These are phyloP conservation scores for Palythoa grandiflora DNA, from an alignment of 92 coral and sea anemone genomes.

Conservation along the genomic window DNA sequence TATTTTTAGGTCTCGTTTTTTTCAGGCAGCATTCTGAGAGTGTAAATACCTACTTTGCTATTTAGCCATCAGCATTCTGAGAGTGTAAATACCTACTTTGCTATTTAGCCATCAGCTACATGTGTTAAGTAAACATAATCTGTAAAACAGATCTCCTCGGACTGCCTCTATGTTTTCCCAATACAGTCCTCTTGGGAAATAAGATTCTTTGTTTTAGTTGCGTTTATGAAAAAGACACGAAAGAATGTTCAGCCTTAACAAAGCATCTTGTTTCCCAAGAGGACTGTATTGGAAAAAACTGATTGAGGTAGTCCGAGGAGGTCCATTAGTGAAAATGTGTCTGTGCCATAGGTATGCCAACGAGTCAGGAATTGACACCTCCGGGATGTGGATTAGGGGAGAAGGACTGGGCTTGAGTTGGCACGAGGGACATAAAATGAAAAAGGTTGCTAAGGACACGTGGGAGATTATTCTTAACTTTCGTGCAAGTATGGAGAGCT, in stretches of 20 bases:
- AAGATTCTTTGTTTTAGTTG: no score
- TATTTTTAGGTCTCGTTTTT: no score
- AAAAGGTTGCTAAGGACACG: conserved; percentile 42
- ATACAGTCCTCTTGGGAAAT: no score
- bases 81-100: no score
- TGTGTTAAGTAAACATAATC: background rate
- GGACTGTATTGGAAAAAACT: no score
- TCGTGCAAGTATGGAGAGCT: conserved; percentile 16
- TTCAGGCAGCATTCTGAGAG: no score
- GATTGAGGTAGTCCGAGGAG: background rate
- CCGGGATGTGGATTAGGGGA: conserved; percentile 62
- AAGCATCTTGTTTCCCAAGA: no score
- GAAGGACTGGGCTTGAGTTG: conserved; percentile 57
- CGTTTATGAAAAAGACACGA: no score
- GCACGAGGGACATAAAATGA: conserved; percentile 50
- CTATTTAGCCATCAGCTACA: background rate
- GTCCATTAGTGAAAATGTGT: background rate
- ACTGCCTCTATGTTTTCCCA: no score
- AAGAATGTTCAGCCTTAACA: no score
- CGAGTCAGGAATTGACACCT: background rate
- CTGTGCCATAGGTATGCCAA: conserved; percentile 11
- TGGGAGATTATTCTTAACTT: conserved; percentile 56
- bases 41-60: no score
- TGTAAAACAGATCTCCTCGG: background rate
- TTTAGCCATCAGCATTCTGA: no score